Percentiles rank a stretch among this genome's conserved stretches.
Conservation (phyloP, 1,140 invertebrate genomes). For the Eueides isabella region DNA sequence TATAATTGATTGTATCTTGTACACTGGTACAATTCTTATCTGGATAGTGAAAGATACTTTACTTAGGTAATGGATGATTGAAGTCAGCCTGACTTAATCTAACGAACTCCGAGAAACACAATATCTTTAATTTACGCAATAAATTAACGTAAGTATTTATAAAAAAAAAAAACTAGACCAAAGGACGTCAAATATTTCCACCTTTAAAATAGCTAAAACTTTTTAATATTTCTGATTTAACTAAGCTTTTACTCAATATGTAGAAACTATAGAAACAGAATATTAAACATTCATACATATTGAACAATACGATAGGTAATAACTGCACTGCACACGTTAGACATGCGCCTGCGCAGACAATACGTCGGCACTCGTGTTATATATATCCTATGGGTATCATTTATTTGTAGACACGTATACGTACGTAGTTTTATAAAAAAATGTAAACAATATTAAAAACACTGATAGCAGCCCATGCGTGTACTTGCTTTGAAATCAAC, state of each 20-base stretch:
- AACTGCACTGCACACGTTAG: not conserved
- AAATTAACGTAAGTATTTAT: no score
- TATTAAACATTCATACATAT: not conserved
- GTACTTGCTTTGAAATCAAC: not conserved
- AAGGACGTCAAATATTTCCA: not conserved
- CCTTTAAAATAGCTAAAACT: not conserved
- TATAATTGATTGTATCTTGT: no score
- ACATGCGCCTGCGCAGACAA: slow-evolving; percentile 27
- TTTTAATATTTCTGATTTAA: not conserved
- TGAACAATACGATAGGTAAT: not conserved
- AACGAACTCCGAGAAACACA: no score
- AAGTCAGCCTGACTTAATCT: no score
- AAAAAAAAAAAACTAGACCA: no score
- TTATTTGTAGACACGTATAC: no score
- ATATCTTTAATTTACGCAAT: no score
- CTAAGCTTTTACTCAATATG: not conserved
- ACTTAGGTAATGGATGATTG: no score
- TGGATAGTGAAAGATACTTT: no score
- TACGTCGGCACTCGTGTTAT: slow-evolving; percentile 23
- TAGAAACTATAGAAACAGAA: not conserved
- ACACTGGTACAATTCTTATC: no score
- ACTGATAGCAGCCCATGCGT: not conserved
- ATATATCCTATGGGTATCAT: not conserved
- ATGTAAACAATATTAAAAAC: not conserved
- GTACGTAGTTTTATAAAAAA: no score